Evolutionary conservation across 37 sponge, comb jelly and placozoan genomes (phyloP).

Genomic region (Eunapius fragilis): DNA sequence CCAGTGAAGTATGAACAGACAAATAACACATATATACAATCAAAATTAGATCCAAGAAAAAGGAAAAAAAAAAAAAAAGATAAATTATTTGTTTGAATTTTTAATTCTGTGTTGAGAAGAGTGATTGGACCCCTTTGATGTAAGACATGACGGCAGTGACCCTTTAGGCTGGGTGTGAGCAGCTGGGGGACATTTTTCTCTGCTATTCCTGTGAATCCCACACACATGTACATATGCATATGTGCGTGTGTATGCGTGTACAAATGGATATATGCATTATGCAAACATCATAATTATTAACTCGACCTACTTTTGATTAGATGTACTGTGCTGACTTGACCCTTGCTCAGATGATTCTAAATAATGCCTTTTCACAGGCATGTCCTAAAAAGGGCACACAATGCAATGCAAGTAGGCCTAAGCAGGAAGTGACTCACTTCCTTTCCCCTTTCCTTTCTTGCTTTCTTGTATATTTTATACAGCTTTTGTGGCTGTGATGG

Average conservation of each 20-base stretch:
- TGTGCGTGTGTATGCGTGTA: slow-evolving; percentile 9
- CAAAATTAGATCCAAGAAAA: not conserved
- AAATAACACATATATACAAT: not conserved
- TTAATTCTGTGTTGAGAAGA: not conserved
- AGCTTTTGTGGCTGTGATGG: slow-evolving; percentile 64
- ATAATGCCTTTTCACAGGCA: slow-evolving; percentile 33
- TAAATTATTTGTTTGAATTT: not conserved
- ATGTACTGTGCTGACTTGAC: not conserved
- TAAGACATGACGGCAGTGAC: not conserved
- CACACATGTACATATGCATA: not conserved
- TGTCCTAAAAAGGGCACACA: not conserved
- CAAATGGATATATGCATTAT: not conserved
- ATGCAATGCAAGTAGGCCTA: not conserved
- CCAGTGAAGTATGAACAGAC: not conserved
- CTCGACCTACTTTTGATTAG: not conserved
- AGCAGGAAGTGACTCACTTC: slow-evolving; percentile 10
- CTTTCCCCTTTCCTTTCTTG: not conserved
- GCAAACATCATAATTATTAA: not conserved
- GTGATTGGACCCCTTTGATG: not conserved
- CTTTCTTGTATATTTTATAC: slow-evolving; percentile 50
- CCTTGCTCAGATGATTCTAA: slow-evolving; percentile 1
- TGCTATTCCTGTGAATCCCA: not conserved
- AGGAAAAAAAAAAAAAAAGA: not conserved
- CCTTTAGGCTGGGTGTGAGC: not conserved
- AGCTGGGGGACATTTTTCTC: not conserved